phyloP scores from a whole-genome alignment of 1,140 invertebrate species.

The Cherax destructor region DNA sequence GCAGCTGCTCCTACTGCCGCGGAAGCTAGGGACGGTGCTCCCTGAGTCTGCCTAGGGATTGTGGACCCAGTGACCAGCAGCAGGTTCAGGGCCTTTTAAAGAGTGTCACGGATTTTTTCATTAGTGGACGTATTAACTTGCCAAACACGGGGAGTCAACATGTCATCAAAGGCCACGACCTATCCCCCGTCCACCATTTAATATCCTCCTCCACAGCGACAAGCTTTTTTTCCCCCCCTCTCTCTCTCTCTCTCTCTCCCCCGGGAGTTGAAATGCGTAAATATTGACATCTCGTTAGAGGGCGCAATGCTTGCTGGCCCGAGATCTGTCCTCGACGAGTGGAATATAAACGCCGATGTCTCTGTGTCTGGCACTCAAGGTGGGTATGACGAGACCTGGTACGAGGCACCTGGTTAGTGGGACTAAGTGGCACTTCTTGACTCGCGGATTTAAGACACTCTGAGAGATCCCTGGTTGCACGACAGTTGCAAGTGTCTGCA shows the following conservation, averaged over 20 bases:
- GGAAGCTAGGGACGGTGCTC: no score
- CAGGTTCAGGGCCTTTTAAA: background rate
- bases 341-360: no score
- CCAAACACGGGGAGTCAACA: background rate
- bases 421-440: no score
- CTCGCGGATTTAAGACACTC: no score
- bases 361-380: no score
- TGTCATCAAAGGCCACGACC: background rate
- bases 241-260: background rate
- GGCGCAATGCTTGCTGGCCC: no score
- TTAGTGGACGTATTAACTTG: background rate
- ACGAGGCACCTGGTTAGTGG: no score
- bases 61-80: background rate
- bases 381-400: no score
- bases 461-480: no score
- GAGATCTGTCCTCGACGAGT: no score
- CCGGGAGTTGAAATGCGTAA: background rate
- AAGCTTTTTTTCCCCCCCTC: background rate
- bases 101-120: background rate
- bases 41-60: background rate
- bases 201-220: background rate
- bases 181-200: background rate
- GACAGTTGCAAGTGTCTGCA: no score
- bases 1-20: background rate
- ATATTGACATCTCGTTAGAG: background rate